Conservation (phyloP, 1,140 invertebrate species). For the Lucilia sericata region DNA sequence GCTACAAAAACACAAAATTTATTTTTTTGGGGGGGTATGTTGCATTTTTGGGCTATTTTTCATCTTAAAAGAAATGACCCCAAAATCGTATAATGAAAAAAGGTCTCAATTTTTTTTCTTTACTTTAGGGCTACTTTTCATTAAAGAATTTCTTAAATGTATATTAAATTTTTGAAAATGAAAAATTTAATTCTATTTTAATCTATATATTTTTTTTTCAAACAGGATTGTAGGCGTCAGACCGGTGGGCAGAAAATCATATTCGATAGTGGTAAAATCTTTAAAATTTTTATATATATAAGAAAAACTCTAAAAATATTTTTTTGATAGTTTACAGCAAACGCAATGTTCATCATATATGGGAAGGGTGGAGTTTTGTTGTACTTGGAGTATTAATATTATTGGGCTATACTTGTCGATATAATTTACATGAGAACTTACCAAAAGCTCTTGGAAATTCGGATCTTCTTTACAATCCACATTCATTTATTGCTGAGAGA, state of each 20-base stretch:
- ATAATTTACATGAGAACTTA: slow-evolving; percentile 46
- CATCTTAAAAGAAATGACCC: too few relatives aligned
- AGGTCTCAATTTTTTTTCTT: too few relatives aligned
- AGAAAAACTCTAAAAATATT: too few relatives aligned
- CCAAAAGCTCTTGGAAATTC: slow-evolving; percentile 44
- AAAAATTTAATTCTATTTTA: too few relatives aligned
- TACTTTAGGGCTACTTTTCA: too few relatives aligned
- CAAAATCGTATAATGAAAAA: too few relatives aligned
- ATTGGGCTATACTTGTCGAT: slow-evolving; percentile 9
- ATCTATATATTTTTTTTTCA: too few relatives aligned
- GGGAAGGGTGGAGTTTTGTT: slow-evolving; percentile 43
- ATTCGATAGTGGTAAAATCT: background rate
- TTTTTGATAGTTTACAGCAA: slow-evolving; percentile 30
- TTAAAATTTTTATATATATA: background rate
- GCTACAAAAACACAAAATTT: too few relatives aligned
- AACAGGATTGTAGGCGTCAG: background rate
- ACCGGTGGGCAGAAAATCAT: background rate
- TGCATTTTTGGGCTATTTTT: too few relatives aligned
- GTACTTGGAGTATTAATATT: slow-evolving; percentile 10
- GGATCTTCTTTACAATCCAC: slow-evolving; percentile 48
- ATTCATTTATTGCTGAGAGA: slow-evolving; percentile 69
- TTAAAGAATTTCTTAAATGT: too few relatives aligned
- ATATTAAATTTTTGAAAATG: too few relatives aligned
- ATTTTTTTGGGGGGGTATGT: too few relatives aligned
- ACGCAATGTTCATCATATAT: slow-evolving; percentile 46